phyloP scores from a whole-genome alignment of 1,140 invertebrate genomes.

The Euglossa dilemma region DNA sequence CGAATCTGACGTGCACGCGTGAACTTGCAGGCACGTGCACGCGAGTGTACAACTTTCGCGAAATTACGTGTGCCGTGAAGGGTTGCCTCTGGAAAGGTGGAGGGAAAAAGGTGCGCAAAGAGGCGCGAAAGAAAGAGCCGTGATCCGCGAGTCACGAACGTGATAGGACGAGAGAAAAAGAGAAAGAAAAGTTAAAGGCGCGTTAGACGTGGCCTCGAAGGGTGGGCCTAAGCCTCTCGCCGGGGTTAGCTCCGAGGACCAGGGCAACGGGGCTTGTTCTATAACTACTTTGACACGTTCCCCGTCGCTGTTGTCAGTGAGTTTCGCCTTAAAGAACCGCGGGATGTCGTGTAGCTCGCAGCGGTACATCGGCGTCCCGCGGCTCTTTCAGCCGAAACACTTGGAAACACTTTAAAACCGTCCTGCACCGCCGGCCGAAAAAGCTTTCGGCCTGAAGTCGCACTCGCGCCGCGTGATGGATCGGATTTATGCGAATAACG shows the following conservation, averaged over 20 bases:
- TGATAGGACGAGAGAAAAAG: background rate
- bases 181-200: background rate
- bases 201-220: background rate
- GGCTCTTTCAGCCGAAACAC: constrained; percentile 49
- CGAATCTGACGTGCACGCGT: constrained; percentile 15
- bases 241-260: constrained; percentile 47
- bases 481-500: constrained; percentile 39
- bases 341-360: constrained; percentile 71
- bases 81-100: background rate
- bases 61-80: constrained; percentile 17
- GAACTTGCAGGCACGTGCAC: constrained; percentile 2
- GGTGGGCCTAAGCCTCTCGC: constrained; percentile 33
- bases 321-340: constrained; percentile 73
- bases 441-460: background rate
- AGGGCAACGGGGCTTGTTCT: constrained; percentile 58
- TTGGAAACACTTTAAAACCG: constrained; percentile 59
- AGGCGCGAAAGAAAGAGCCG: background rate
- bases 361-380: constrained; percentile 46
- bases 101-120: background rate
- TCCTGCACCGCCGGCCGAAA: background rate
- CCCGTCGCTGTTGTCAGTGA: constrained; percentile 71
- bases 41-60: constrained; percentile 21
- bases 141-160: background rate
- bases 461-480: constrained; percentile 38
- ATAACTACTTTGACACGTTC: constrained; percentile 79